Evolutionary conservation across 2,797 vertebrate species (phyloP), one percentile per base, ranked within the genome.

Genomic region (Sarcophilus harrisii): DNA sequence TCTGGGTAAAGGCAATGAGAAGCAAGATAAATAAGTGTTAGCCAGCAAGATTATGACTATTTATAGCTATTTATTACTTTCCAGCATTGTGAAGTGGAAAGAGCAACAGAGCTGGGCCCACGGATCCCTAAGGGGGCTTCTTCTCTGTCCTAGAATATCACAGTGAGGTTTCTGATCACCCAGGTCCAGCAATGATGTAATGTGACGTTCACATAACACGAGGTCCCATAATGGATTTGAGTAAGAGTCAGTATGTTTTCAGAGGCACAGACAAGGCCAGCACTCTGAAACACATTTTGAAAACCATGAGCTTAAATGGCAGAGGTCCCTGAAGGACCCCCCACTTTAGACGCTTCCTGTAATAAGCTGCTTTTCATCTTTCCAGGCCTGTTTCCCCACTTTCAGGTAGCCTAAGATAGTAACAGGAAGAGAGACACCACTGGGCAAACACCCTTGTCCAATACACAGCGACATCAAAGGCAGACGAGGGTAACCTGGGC

Each of bases 371-470:
- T 55, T 95, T 94, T 93, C 38, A 55, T 96, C 60, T 90, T 93
- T 57, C 6, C 49, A 52, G 52, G 90, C 90, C 30, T 90, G 49
- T 52, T 90, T 90, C 54, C 49, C 11, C 90, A 90, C 30, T 73
- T 49, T 95, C 73, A 90, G 57, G 73, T 58, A 59, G 96, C 93
- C 91, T 90, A 96, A 97, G 92, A 96, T 0, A 94, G 91, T 57
- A 92, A 89, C 57, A 91, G 89, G 92, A 94, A 94, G 87, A 92
- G 62, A 92, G 49, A 90, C 27, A 93, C 58, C 45, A 81, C 0
- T 93, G 59, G 94, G 95, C 57, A 95, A 96, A 94, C 73, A 89
- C 54, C 49, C 54, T 91, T 66, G 59, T 49, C 94, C 30, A 21
- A 8, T 90, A 95, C 30, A 91, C 16, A 95, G 57, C 66, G 57